These are phyloP conservation scores for Anagrus nilaparvatae DNA, from an alignment of 1,140 invertebrate genomes.

Conservation along the genomic window DNA sequence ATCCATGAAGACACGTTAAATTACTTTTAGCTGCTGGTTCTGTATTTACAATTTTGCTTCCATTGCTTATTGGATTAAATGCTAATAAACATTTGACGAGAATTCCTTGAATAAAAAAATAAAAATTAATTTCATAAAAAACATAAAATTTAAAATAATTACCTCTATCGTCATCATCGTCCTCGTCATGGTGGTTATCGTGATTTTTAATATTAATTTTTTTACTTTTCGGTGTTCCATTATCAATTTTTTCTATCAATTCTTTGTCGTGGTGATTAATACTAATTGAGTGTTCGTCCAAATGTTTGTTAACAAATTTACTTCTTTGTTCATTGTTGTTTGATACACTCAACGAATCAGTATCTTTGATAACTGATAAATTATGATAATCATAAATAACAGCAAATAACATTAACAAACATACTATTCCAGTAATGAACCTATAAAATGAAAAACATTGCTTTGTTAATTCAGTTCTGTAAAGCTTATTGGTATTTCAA, in stretches of 20 bases:
- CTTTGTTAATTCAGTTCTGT: no score
- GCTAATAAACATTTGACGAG: constrained; percentile 48
- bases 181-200: neutral
- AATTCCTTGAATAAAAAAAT: constrained; percentile 41
- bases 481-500: no score
- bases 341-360: constrained; percentile 29
- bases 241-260: constrained; percentile 31
- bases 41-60: constrained; percentile 49
- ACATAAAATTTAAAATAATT: neutral
- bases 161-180: constrained; percentile 8
- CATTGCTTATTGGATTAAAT: constrained; percentile 53
- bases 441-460: no score
- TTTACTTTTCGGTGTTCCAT: constrained; percentile 17
- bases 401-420: no score
- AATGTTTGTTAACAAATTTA: no score
- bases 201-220: constrained; percentile 13
- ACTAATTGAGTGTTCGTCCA: no score
- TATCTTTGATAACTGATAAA: constrained; percentile 23
- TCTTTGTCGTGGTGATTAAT: constrained; percentile 32
- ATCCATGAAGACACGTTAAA: constrained; percentile 69
- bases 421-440: no score
- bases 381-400: no score
- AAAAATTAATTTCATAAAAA: neutral
- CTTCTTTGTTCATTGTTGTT: constrained; percentile 41
- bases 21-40: constrained; percentile 49